phyloP scores from a whole-genome alignment of 2,888 invertebrate species.

The Watsonalla cultraria region DNA sequence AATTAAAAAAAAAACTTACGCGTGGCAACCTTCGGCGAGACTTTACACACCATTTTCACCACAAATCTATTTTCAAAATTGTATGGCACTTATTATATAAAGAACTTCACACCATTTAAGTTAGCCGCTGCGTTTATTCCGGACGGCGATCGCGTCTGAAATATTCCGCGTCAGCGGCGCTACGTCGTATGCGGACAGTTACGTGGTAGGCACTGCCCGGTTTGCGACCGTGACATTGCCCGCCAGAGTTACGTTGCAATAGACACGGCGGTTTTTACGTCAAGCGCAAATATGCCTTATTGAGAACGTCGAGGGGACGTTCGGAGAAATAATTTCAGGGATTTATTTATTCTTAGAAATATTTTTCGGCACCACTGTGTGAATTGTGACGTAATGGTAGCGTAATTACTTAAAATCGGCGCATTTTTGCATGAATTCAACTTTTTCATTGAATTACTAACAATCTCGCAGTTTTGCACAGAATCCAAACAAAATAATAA shows the following conservation, averaged over 20 bases:
- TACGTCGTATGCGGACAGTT: slow-evolving; percentile 6
- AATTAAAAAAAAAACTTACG: slow-evolving; percentile 42
- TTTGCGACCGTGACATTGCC: slow-evolving; percentile 12
- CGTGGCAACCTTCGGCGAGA: slow-evolving; percentile 45
- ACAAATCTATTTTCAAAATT: neutral
- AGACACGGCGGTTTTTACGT: slow-evolving; percentile 1
- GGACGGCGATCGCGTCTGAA: neutral
- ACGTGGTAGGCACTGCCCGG: slow-evolving; percentile 8
- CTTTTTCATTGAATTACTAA: no score
- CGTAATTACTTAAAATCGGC: no score
- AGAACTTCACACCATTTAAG: neutral
- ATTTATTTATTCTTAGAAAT: neutral
- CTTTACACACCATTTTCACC: slow-evolving; percentile 56
- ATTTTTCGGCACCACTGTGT: neutral
- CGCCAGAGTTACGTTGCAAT: slow-evolving; percentile 2
- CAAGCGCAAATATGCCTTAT: neutral
- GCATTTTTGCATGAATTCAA: no score
- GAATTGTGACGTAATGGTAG: no score
- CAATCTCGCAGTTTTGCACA: no score
- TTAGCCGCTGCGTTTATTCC: neutral
- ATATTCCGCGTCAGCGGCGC: slow-evolving; percentile 7
- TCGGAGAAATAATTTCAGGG: neutral
- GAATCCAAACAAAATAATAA: no score
- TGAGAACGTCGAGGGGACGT: neutral
- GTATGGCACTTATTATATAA: neutral